phyloP scores from a whole-genome alignment of 2,888 invertebrate genomes.

The Blastobasis adustella region DNA sequence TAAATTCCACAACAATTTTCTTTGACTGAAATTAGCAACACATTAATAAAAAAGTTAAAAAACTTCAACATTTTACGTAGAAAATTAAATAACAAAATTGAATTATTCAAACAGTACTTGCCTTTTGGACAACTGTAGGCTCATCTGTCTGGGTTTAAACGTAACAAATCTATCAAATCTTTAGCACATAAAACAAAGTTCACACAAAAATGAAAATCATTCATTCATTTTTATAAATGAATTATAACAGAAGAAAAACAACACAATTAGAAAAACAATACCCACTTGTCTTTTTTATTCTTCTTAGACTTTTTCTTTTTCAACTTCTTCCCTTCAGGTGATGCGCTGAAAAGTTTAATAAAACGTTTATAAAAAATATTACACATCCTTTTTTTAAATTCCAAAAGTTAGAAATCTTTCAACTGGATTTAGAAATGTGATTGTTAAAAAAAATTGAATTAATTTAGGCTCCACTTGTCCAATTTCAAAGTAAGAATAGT shows the following conservation, averaged over 20 bases:
- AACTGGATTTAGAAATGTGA: no score
- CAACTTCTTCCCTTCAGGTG: constrained; percentile 82
- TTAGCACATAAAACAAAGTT: constrained; percentile 25
- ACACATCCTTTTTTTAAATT: no score
- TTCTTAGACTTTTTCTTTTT: constrained; percentile 88
- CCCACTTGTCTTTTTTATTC: constrained; percentile 83
- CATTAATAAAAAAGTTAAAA: constrained; percentile 10
- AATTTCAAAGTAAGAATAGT: no score
- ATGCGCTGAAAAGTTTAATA: constrained; percentile 71
- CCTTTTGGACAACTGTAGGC: constrained; percentile 56
- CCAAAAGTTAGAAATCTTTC: no score
- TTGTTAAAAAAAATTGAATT: no score
- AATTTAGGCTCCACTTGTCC: no score
- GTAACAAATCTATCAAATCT: constrained; percentile 41
- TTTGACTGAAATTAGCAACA: constrained; percentile 59
- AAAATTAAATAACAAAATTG: constrained; percentile 5
- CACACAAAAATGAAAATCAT: no score
- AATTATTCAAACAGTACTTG: constrained; percentile 38
- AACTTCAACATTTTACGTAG: constrained; percentile 11
- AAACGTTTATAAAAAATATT: no score
- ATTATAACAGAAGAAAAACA: constrained; percentile 1
- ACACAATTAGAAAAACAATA: constrained; percentile 21
- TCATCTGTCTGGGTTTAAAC: constrained; percentile 63
- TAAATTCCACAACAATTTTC: constrained; percentile 59
- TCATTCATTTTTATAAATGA: no score